A percentile compares a stretch with the other conserved stretches of the same genome.
Conservation (phyloP, 2,113 vertebrate genomes). For the Chaetodon auriga region DNA sequence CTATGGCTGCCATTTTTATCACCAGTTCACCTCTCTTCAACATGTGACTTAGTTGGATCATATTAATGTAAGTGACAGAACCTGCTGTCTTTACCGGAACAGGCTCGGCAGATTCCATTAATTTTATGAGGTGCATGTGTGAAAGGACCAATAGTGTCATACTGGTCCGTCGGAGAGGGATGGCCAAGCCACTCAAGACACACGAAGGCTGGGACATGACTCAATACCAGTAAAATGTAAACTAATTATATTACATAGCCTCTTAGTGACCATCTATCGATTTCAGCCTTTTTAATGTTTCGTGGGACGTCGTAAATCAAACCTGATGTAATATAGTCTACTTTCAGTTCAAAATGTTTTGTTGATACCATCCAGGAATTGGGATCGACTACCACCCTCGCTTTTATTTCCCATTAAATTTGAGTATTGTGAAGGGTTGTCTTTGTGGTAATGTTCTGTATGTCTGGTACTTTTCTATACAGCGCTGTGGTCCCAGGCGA, state of each 20-base stretch:
- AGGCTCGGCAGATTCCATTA: conserved; percentile 19
- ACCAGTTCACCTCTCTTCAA: neutral
- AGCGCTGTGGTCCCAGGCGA: conserved; percentile 49
- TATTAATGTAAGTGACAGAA: neutral
- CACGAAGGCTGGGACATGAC: conserved; percentile 61
- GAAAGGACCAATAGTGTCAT: conserved; percentile 31
- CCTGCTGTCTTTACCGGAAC: conserved; percentile 4
- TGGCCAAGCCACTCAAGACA: conserved; percentile 33
- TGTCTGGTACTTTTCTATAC: conserved; percentile 65
- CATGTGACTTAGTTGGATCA: neutral
- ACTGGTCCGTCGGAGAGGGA: conserved; percentile 24
- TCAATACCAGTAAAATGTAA: conserved; percentile 76
- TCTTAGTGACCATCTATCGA: conserved; percentile 75
- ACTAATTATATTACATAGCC: conserved; percentile 70
- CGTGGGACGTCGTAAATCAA: conserved; percentile 61
- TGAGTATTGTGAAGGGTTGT: conserved; percentile 55
- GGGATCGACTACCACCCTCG: conserved; percentile 28
- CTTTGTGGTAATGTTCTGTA: conserved; percentile 54
- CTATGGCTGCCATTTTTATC: neutral
- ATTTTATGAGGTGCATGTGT: conserved; percentile 8
- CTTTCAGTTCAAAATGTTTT: conserved; percentile 44
- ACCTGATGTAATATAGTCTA: conserved; percentile 51
- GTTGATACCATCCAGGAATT: conserved; percentile 53
- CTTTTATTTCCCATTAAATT: conserved; percentile 60
- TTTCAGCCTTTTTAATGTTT: conserved; percentile 65